phyloP scores from a whole-genome alignment of 2,113 vertebrate species.

The Centrocercus urophasianus region DNA sequence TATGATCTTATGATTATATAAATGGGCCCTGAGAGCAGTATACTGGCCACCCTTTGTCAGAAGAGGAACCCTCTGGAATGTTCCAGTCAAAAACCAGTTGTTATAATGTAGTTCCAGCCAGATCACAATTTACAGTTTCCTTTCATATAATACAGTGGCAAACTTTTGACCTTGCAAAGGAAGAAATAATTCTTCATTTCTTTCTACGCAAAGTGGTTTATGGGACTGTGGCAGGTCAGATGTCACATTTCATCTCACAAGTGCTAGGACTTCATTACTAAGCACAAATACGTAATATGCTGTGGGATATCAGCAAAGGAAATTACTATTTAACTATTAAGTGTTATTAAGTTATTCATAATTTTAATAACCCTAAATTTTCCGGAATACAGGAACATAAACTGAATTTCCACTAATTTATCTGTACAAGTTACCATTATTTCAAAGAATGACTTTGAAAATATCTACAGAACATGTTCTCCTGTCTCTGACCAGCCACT shows the following conservation, averaged over 20 bases:
- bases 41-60: not conserved
- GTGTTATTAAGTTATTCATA: not conserved
- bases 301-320: not conserved
- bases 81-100: not conserved
- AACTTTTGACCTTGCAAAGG: slow-evolving; percentile 24
- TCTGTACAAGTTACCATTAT: not conserved
- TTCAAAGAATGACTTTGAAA: not conserved
- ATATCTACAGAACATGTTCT: not conserved
- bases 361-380: not conserved
- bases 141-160: not conserved
- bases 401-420: not conserved
- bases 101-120: not conserved
- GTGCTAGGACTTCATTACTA: not conserved
- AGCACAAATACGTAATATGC: not conserved
- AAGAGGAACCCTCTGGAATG: not conserved
- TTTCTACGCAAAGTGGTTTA: not conserved
- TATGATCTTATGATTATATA: not conserved
- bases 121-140: not conserved
- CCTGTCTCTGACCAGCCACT: not conserved
- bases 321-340: slow-evolving; percentile 3
- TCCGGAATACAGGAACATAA: rapidly evolving
- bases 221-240: not conserved
- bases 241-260: not conserved
- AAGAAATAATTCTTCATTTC: not conserved
- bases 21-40: not conserved